A percentile compares a stretch with the other conserved stretches of the same genome.
Evolutionary conservation across 2,113 vertebrate species (phyloP).

Genomic region (Hypomesus transpacificus): DNA sequence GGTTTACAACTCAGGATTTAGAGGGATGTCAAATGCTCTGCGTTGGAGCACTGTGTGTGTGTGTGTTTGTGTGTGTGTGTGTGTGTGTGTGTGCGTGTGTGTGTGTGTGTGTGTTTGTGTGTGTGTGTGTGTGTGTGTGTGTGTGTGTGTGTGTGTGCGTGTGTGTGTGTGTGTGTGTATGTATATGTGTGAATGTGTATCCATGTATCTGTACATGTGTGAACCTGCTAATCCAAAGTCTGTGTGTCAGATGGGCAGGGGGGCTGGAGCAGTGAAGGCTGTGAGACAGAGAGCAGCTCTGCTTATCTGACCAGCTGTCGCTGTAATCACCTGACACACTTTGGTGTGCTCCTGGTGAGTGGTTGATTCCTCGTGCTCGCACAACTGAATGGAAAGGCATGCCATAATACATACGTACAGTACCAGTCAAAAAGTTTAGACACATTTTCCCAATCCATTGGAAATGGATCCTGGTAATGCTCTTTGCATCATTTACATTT

Average conservation of each 20-base stretch:
- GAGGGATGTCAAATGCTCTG: background rate
- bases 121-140: slow-evolving; percentile 17
- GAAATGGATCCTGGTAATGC: too few relatives aligned
- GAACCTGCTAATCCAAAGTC: background rate
- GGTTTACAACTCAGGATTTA: slow-evolving; percentile 3
- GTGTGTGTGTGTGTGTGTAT: slow-evolving; percentile 16
- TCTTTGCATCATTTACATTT: too few relatives aligned
- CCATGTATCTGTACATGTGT: background rate
- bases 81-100: slow-evolving; percentile 20
- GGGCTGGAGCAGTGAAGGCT: slow-evolving; percentile 82
- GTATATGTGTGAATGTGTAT: slow-evolving; percentile 17
- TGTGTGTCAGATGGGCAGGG: slow-evolving; percentile 76
- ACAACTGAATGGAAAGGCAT: background rate
- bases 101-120: slow-evolving; percentile 1
- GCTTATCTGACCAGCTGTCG: slow-evolving; percentile 79
- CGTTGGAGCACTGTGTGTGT: slow-evolving; percentile 5
- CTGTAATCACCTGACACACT: slow-evolving; percentile 91
- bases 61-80: slow-evolving; percentile 18
- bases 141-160: slow-evolving; percentile 24
- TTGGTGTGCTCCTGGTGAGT: slow-evolving; percentile 87
- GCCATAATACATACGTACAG: background rate
- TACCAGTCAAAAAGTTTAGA: too few relatives aligned
- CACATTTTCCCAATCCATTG: too few relatives aligned
- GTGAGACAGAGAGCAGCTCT: slow-evolving; percentile 68
- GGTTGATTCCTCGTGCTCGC: background rate